A percentile compares a stretch with the other conserved stretches of the same genome.
Evolutionary conservation across 1,140 invertebrate genomes (phyloP).

Genomic region (Tetragonula clypearis): DNA sequence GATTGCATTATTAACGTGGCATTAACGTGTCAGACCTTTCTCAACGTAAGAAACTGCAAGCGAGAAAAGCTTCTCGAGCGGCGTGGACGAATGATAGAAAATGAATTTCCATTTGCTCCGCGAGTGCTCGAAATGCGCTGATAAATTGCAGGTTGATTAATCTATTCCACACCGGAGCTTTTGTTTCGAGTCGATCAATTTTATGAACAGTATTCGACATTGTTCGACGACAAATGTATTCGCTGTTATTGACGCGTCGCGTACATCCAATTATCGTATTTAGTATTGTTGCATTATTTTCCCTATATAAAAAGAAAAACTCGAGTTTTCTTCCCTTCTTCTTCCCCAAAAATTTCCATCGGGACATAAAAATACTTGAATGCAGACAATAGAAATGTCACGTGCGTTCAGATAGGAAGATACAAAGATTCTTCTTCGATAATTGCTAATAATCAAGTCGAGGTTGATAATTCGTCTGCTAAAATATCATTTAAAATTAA

Average conservation of each 20-base stretch:
- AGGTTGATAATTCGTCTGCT: too few relatives aligned
- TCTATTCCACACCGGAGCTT: not conserved
- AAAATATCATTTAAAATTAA: too few relatives aligned
- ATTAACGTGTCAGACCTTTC: not conserved
- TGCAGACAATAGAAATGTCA: too few relatives aligned
- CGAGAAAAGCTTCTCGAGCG: conserved; percentile 12
- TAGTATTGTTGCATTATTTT: too few relatives aligned
- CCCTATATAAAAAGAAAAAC: not conserved
- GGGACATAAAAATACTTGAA: too few relatives aligned
- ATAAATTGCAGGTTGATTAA: not conserved
- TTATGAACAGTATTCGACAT: not conserved
- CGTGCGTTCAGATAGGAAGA: too few relatives aligned
- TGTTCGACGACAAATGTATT: not conserved
- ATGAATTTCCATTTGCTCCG: not conserved
- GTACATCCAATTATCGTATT: not conserved
- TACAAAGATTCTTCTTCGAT: too few relatives aligned
- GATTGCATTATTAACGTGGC: not conserved
- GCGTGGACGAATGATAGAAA: not conserved
- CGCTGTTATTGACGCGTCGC: not conserved
- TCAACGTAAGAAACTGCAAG: not conserved
- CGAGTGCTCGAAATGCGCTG: not conserved
- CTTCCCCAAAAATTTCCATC: too few relatives aligned
- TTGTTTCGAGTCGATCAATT: not conserved
- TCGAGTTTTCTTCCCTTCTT: too few relatives aligned
- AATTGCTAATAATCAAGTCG: too few relatives aligned